phyloP scores from a whole-genome alignment of 2,888 invertebrate species.

The Eulithis testata region DNA sequence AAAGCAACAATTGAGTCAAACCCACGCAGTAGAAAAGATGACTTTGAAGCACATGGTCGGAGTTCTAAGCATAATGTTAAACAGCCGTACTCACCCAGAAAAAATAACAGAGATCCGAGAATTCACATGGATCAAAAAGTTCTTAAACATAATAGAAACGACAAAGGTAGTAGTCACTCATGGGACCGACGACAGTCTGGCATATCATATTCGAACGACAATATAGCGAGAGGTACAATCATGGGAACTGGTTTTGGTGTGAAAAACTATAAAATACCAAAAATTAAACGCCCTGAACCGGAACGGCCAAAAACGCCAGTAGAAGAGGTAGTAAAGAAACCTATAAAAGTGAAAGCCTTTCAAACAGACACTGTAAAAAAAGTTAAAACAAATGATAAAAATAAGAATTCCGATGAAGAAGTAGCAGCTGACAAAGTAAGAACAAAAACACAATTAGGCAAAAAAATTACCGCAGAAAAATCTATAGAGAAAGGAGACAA shows the following conservation, averaged over 20 bases:
- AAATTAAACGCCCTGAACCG: constrained; percentile 67
- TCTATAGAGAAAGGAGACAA: constrained; percentile 16
- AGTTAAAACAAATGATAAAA: constrained; percentile 2
- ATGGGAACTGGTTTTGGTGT: constrained; percentile 72
- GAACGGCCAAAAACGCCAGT: constrained; percentile 28
- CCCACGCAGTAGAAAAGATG: constrained; percentile 47
- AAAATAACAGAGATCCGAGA: constrained; percentile 69
- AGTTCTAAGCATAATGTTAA: constrained; percentile 33
- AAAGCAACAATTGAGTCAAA: constrained; percentile 31
- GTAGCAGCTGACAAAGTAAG: constrained; percentile 28
- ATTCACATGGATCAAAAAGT: constrained; percentile 52
- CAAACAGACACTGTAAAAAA: constrained; percentile 32
- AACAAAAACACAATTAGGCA: constrained; percentile 12
- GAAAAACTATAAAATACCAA: constrained; percentile 80
- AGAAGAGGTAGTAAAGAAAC: constrained; percentile 30
- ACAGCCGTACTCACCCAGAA: constrained; percentile 56
- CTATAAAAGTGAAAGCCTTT: constrained; percentile 24
- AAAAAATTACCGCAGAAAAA: constrained; percentile 21
- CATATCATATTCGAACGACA: constrained; percentile 74
- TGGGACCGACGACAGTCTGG: constrained; percentile 49
- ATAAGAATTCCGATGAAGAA: constrained; percentile 27
- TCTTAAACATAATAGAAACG: constrained; percentile 43
- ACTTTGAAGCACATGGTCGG: constrained; percentile 34
- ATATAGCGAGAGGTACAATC: constrained; percentile 70
- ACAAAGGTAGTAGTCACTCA: constrained; percentile 40